phyloP scores from a whole-genome alignment of 2,797 vertebrate genomes.

The Melanitta fusca region DNA sequence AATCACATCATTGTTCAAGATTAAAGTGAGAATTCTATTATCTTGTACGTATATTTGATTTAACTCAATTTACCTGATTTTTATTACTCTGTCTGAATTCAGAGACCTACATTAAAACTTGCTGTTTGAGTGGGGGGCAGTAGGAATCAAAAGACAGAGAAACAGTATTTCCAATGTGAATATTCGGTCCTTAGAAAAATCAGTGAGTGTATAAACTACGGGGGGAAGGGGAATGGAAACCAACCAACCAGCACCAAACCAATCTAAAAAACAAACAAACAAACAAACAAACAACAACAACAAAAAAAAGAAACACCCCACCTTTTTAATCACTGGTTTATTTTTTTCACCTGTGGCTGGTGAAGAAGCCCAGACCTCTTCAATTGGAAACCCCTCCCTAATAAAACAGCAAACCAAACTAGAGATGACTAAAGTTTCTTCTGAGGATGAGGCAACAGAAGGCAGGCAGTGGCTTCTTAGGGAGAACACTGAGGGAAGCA shows the following conservation, averaged over 20 bases:
- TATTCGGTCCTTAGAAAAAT: not conserved
- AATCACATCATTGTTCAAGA: not conserved
- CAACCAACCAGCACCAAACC: not conserved
- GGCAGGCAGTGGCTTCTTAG: not conserved
- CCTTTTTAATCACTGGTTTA: not conserved
- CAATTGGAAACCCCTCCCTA: not conserved
- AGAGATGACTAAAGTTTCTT: not conserved
- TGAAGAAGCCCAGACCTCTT: not conserved
- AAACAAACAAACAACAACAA: no score
- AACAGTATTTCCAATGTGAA: not conserved
- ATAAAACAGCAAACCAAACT: not conserved
- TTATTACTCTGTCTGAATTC: not conserved
- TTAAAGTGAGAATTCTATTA: not conserved
- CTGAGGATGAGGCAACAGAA: not conserved
- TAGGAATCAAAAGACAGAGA: not conserved
- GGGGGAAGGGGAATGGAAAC: not conserved
- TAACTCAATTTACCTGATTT: not conserved
- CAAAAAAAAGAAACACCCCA: no score
- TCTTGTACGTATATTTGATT: not conserved
- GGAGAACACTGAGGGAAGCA: not conserved
- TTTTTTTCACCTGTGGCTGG: fast-evolving
- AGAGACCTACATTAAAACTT: not conserved
- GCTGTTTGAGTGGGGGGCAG: not conserved
- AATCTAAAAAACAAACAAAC: not conserved
- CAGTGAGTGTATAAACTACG: not conserved